Evolutionary conservation across 2,888 invertebrate species (phyloP), one percentile per base, ranked within the genome.

Genomic region (Labia minor): DNA sequence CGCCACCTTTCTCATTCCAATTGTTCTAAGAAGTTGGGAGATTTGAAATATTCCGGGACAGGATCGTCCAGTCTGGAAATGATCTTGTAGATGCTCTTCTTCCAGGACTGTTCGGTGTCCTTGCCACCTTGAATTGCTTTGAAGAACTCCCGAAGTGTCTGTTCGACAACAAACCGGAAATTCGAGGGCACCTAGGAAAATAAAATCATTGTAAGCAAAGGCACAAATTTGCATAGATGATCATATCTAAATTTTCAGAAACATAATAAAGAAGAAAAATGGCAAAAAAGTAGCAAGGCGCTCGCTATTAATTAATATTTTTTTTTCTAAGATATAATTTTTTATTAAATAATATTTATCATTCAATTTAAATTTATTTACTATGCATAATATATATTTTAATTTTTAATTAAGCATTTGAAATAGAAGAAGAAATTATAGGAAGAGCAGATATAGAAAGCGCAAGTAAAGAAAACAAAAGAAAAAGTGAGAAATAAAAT

Each of bases 11-110:
- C 74, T 84, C 86, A 95, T 86, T 95, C 96, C 77, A 99, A 86
- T 80, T 96, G 95, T 80, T 98, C 97, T 81, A 99, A 89, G 85
- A 99, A 99, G 84, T 97, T 96, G 73, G 97, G 95, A 76, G 95
- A 94, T 81, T 99, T 99, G 87, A 99, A 99, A 84, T 95, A 98
- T 79, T 99, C 99, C 73, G 99, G 99, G 75, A 99, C 94, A 71
- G 92, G 90, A 81, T 98, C 98, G 83, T 99, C 99, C 81, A 99
- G 85, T 78, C 98, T 89, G 75, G 97, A 96, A 81, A 99, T 99
- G 76, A 99, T 90, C 81, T 99, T 99, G 86, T 99, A 99, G 81
- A 99, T 99, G 76, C 96, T 91, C 81, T 99, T 99, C 84, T 99
- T 99, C 99, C 99, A 99, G 76, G 97, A 97, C 80, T 97, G 98